These are phyloP conservation scores for Propithecus perrieri DNA, from an alignment of 2,797 vertebrate genomes.

Conservation along the genomic window DNA sequence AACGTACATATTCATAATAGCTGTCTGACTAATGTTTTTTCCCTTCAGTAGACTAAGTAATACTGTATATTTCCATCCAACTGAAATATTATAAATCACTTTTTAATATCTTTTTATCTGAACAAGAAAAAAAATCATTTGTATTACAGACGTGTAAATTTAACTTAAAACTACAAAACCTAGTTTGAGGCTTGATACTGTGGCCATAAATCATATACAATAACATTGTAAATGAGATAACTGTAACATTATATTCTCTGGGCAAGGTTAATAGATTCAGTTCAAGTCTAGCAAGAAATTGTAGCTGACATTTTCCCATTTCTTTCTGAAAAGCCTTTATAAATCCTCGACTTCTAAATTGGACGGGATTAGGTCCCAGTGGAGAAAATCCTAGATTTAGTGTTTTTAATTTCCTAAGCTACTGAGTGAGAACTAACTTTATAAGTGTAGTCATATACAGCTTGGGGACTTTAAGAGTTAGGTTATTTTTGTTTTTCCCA, in stretches of 20 bases:
- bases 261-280: conserved; percentile 83
- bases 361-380: conserved; percentile 79
- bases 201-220: conserved; percentile 76
- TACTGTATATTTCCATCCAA: conserved; percentile 44
- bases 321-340: conserved; percentile 82
- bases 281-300: conserved; percentile 83
- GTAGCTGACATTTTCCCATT: conserved; percentile 80
- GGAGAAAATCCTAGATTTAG: conserved; percentile 84
- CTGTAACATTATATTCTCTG: conserved; percentile 80
- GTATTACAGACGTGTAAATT: conserved; percentile 68
- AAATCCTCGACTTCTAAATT: conserved; percentile 82
- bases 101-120: conserved; percentile 77
- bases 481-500: conserved; percentile 69
- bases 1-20: conserved; percentile 41
- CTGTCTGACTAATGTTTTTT: conserved; percentile 61
- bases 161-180: conserved; percentile 78
- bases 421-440: conserved; percentile 80
- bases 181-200: conserved; percentile 75
- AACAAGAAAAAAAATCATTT: conserved; percentile 73
- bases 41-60: conserved; percentile 33
- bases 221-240: conserved; percentile 82
- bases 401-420: conserved; percentile 84
- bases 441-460: conserved; percentile 68
- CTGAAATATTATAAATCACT: conserved; percentile 73
- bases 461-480: conserved; percentile 51